These are phyloP conservation scores for Apostichopus leukothele DNA, from an alignment of 53 echinoderm and acorn worm genomes.

Conservation along the genomic window DNA sequence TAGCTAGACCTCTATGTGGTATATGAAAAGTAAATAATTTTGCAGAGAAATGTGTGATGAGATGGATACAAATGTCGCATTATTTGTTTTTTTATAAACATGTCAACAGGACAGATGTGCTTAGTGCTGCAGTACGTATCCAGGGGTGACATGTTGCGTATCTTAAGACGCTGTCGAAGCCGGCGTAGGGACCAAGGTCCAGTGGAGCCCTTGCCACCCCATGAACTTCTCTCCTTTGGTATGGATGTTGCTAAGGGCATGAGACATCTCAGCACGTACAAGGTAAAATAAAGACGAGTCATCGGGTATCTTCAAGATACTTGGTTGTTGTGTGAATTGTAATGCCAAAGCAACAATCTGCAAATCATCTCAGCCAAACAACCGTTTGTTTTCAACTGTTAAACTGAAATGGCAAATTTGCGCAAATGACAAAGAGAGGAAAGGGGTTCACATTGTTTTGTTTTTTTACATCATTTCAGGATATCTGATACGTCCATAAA, in stretches of 20 bases:
- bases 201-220: constrained; percentile 67
- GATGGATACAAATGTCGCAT: not conserved
- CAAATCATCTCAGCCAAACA: too few species aligned
- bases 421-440: too few species aligned
- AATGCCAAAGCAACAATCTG: too few species aligned
- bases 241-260: constrained; percentile 90
- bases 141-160: constrained; percentile 84
- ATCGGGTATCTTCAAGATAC: too few species aligned
- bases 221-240: constrained; percentile 80
- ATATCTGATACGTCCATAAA: too few species aligned
- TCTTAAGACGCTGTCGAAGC: constrained; percentile 82
- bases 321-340: too few species aligned
- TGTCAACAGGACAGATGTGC: constrained; percentile 76
- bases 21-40: not conserved
- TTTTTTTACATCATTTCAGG: too few species aligned
- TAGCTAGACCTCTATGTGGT: too few species aligned
- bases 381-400: too few species aligned
- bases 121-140: constrained; percentile 81
- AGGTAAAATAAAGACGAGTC: constrained; percentile 41
- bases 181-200: constrained; percentile 79
- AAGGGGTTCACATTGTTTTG: too few species aligned
- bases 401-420: too few species aligned
- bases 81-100: not conserved
- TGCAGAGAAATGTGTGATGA: not conserved
- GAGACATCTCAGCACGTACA: constrained; percentile 76